A percentile compares a stretch with the other conserved stretches of the same genome.
Conservation (phyloP, 2,113 vertebrate genomes). For the Orthonyx spaldingii region DNA sequence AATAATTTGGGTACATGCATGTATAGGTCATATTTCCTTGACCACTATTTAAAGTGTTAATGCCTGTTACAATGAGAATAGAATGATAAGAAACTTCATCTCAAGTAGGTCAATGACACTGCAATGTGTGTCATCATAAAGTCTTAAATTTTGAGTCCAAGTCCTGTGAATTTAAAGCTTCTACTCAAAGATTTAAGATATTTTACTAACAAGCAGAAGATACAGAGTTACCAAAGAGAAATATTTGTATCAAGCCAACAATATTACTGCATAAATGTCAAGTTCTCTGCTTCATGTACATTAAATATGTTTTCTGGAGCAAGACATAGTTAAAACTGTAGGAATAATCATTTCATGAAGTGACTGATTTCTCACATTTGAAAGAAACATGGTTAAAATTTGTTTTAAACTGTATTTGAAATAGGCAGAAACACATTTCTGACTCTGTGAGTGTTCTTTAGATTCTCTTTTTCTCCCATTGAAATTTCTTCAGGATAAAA, state of each 20-base stretch:
- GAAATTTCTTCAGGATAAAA: neutral
- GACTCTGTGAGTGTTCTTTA: neutral
- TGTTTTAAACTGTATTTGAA: neutral
- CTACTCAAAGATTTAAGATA: neutral
- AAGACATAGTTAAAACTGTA: neutral
- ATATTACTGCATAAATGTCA: neutral
- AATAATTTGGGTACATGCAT: neutral
- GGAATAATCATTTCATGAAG: neutral
- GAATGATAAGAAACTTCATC: neutral
- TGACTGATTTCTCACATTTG: neutral
- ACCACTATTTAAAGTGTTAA: neutral
- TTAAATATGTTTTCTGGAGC: neutral
- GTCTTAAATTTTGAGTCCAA: neutral
- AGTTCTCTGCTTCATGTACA: neutral
- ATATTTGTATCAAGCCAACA: neutral
- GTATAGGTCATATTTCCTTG: neutral
- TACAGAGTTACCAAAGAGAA: neutral
- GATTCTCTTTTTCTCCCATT: neutral
- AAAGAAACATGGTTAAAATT: neutral
- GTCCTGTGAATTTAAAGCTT: neutral
- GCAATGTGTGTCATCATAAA: neutral
- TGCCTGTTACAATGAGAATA: neutral
- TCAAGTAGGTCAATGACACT: neutral
- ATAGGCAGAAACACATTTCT: neutral
- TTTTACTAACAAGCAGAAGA: neutral